Percentiles rank a stretch among this genome's conserved stretches.
Conservation (phyloP, 2,113 vertebrate species). For the Chaetura pelagica region DNA sequence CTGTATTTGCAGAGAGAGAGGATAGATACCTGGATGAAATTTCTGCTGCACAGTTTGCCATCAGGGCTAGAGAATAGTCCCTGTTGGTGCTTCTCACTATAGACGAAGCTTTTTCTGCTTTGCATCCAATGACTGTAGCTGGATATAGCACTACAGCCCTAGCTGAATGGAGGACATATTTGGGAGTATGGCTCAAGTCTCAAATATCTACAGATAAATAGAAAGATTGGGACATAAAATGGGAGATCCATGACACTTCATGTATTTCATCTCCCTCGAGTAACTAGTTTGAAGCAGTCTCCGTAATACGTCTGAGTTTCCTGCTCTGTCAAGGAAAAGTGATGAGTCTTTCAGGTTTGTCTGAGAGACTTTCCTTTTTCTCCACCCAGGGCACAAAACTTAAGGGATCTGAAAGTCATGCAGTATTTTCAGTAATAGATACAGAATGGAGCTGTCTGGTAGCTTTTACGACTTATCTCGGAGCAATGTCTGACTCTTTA, state of each 20-base stretch:
- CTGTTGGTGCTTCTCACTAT: background rate
- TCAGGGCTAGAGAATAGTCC: background rate
- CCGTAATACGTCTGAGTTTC: fast-evolving
- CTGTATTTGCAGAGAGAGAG: background rate
- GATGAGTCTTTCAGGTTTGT: background rate
- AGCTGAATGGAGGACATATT: background rate
- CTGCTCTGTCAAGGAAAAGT: background rate
- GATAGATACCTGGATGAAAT: background rate
- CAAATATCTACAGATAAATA: background rate
- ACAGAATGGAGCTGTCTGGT: background rate
- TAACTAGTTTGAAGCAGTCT: background rate
- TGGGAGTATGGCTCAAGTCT: background rate
- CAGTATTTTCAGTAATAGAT: background rate
- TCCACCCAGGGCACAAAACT: background rate
- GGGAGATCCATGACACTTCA: background rate
- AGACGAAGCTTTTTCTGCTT: background rate
- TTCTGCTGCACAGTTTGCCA: background rate
- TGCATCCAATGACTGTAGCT: background rate
- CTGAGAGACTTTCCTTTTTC: background rate
- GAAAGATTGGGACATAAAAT: background rate
- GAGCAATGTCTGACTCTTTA: background rate
- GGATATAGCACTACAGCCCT: background rate
- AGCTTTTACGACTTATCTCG: background rate
- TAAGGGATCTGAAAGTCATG: background rate
- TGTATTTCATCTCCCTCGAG: background rate